Evolutionary conservation across 2,113 vertebrate species (phyloP).

Genomic region (Condylura cristata): DNA sequence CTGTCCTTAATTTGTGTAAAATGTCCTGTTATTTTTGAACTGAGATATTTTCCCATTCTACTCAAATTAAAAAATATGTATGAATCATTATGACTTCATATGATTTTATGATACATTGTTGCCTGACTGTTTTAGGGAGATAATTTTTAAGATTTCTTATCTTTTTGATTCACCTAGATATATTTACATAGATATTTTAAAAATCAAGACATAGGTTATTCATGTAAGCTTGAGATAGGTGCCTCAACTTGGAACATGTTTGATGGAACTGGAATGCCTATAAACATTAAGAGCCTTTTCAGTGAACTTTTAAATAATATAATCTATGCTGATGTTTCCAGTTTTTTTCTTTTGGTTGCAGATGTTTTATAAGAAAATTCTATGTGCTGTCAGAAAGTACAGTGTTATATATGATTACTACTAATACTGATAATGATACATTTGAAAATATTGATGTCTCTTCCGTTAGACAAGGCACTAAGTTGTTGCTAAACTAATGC

Average conservation of each 20-base stretch:
- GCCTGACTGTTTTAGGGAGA: not conserved
- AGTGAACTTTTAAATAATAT: not conserved
- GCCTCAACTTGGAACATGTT: not conserved
- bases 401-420: not conserved
- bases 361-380: not conserved
- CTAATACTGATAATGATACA: slow-evolving; percentile 19
- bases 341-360: not conserved
- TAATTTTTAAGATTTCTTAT: slow-evolving; percentile 22
- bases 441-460: slow-evolving; percentile 36
- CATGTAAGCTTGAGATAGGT: not conserved
- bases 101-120: slow-evolving; percentile 43
- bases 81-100: slow-evolving; percentile 33
- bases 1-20: not conserved
- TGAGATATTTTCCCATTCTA: not conserved
- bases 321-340: not conserved
- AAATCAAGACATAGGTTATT: not conserved
- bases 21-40: not conserved
- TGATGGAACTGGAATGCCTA: not conserved
- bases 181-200: slow-evolving; percentile 20
- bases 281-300: not conserved
- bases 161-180: no score
- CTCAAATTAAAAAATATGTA: slow-evolving; percentile 41
- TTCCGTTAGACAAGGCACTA: not conserved
- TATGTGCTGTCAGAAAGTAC: slow-evolving; percentile 32
- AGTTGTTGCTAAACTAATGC: slow-evolving; percentile 15